These are phyloP conservation scores for Aphaenogaster ashmeadi DNA, from an alignment of 1,140 invertebrate genomes.

Conservation along the genomic window DNA sequence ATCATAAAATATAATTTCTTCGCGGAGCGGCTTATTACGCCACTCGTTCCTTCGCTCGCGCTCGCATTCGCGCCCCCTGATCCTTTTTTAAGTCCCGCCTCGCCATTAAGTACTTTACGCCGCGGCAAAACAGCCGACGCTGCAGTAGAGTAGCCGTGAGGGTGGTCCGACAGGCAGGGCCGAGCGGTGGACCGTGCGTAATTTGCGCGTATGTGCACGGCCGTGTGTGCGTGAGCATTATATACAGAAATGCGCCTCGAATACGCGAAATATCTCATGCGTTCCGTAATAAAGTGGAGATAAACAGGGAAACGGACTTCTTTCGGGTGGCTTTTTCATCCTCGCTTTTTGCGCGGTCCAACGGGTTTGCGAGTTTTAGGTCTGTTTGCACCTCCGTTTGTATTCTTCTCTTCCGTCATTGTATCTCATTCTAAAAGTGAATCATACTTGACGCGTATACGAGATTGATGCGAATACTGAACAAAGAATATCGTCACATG, in stretches of 20 bases:
- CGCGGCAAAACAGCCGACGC: conserved; percentile 51
- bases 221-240: not conserved
- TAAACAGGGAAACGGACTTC: conserved; percentile 58
- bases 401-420: conserved; percentile 25
- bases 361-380: conserved; percentile 35
- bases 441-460: not conserved
- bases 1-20: conserved; percentile 82
- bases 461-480: not conserved
- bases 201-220: not conserved
- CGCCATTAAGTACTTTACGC: conserved; percentile 68
- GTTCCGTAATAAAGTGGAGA: conserved; percentile 53
- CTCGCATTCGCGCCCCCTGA: conserved; percentile 32
- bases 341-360: conserved; percentile 27
- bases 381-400: conserved; percentile 19
- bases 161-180: conserved; percentile 4
- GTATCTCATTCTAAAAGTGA: not conserved
- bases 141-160: conserved; percentile 38
- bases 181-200: conserved; percentile 46
- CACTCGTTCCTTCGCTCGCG: conserved; percentile 27
- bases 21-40: conserved; percentile 73
- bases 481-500: not conserved
- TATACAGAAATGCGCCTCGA: not conserved
- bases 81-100: conserved; percentile 63
- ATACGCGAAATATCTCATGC: conserved; percentile 58
- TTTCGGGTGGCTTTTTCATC: conserved; percentile 55